Base-by-base conservation (phyloP, 2,888 invertebrate genomes). In the Formica aserva region DNA sequence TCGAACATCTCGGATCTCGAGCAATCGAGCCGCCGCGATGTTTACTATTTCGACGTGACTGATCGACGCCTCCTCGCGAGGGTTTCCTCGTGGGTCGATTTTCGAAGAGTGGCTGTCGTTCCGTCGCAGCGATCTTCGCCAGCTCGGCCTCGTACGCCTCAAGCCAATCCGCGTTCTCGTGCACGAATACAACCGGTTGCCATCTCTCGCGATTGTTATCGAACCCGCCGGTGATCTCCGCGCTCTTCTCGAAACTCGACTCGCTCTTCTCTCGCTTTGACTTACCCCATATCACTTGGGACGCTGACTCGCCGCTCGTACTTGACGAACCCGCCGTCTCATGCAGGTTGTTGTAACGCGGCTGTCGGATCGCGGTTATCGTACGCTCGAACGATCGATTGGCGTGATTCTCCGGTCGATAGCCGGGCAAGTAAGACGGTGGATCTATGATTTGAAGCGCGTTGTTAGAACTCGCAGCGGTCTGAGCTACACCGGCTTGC, bases 361-460 rank as follows among this genome's bases (percentile, higher is more conserved):
- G 52, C 1, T 11, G 66, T 6, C 13, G 65, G 18, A 8, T 26
- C 18, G 15, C 1, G 5, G 9, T 18, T n/a, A 8, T n/a, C 48
- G n/a, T 1, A 29, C 3, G 15, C 9, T 67, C 41, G 57, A 22
- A 71, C 35, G 35, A 5, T 60, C 18, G 69, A 60, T 60, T 60
- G 8, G 22, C 41, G 1, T 57, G 32, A 8, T 26, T 48, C 32
- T 32, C 32, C 32, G 8, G 15, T 29, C 8, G 69, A 22, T 67
- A 57, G 0, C 41, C 41, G 1, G 22, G 2, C 2, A 48, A 18
- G 45, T 60, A 71, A 71, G 35, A 13, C 8, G 75, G 67, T 11
- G 78, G 78, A 35, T 78, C 60, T 22, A 78, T 45, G 3, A 78
- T 2, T 13, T 6, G 71, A 29, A 78, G 78, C 4, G 78, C 78